These are phyloP conservation scores for Coregonus ussuriensis DNA, from an alignment of 2,797 vertebrate genomes.

Conservation along the genomic window DNA sequence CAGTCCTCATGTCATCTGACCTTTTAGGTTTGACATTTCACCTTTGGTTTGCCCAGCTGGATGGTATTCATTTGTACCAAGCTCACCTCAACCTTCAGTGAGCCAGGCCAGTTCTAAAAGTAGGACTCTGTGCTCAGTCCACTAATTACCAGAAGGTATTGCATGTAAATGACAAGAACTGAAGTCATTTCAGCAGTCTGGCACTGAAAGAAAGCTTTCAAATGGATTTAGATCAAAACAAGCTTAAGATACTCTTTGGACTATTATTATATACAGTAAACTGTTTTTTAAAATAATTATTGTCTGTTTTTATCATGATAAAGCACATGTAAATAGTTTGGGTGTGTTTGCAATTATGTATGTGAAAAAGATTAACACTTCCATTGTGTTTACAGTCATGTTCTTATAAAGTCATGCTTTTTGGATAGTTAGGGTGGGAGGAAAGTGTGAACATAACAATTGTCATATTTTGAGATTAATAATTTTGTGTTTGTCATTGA, in stretches of 20 bases:
- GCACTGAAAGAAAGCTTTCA: slow-evolving; percentile 47
- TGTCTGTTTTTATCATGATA: slow-evolving; percentile 53
- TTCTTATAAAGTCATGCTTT: slow-evolving; percentile 52
- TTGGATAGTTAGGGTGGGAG: slow-evolving; percentile 42
- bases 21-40: not conserved
- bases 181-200: slow-evolving; percentile 50
- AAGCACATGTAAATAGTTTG: slow-evolving; percentile 75
- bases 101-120: not conserved
- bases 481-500: slow-evolving; percentile 46
- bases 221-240: not conserved
- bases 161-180: not conserved
- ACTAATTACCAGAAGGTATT: not conserved
- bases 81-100: not conserved
- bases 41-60: not conserved
- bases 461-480: slow-evolving; percentile 33
- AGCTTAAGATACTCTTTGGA: slow-evolving; percentile 31
- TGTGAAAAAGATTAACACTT: slow-evolving; percentile 55
- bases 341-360: slow-evolving; percentile 60
- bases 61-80: not conserved
- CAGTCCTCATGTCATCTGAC: not conserved
- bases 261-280: slow-evolving; percentile 57
- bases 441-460: slow-evolving; percentile 26
- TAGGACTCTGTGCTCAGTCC: not conserved
- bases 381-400: slow-evolving; percentile 57
- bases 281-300: slow-evolving; percentile 5